Conservation (phyloP, 2,113 vertebrate species). For the Caracal caracal region DNA sequence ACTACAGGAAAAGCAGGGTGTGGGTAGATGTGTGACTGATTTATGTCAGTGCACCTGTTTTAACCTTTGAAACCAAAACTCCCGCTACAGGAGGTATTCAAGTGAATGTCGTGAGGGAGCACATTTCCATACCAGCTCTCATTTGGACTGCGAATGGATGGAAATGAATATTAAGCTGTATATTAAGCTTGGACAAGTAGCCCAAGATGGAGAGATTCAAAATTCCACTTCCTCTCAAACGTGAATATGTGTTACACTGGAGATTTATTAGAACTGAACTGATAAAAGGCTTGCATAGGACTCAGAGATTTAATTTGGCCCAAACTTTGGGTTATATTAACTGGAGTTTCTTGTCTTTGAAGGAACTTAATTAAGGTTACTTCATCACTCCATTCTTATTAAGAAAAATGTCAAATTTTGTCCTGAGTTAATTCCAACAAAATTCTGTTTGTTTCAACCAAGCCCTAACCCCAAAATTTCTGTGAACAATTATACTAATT, state of each 20-base stretch:
- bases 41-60: not conserved
- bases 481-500: constrained; percentile 24
- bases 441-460: constrained; percentile 50
- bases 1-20: not conserved
- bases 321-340: constrained; percentile 14
- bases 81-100: not conserved
- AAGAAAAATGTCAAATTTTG: constrained; percentile 37
- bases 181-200: not conserved
- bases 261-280: constrained; percentile 28
- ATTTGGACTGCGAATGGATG: not conserved
- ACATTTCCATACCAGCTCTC: not conserved
- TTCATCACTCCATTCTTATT: constrained; percentile 25
- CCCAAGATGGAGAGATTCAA: not conserved
- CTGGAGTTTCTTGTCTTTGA: not conserved
- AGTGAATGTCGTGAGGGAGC: not conserved
- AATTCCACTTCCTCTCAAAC: constrained; percentile 36
- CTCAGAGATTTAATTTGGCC: not conserved
- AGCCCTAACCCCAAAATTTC: not conserved
- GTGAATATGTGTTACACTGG: not conserved
- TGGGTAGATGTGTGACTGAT: not conserved
- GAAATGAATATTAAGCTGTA: not conserved
- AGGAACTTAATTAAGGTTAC: constrained; percentile 33
- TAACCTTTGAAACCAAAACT: constrained; percentile 37
- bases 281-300: not conserved
- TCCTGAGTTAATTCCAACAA: constrained; percentile 43